phyloP scores from a whole-genome alignment of 2,797 vertebrate genomes.

The Ataeniobius toweri region DNA sequence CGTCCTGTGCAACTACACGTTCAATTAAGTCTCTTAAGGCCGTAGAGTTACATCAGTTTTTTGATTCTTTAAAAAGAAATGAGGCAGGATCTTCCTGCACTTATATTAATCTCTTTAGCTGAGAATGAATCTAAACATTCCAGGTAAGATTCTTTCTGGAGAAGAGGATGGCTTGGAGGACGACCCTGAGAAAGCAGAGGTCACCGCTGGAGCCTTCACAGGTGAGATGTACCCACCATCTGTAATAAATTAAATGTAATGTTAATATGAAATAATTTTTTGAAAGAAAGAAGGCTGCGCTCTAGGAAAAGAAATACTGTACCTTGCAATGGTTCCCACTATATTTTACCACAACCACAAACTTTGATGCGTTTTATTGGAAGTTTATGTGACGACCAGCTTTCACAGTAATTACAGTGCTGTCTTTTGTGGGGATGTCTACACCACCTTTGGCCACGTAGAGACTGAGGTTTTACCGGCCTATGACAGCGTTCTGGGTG shows the following conservation, averaged over 20 bases:
- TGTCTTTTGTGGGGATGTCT: too few relatives aligned
- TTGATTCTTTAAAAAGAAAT: neutral
- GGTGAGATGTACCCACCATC: slow-evolving; percentile 70
- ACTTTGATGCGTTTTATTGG: neutral
- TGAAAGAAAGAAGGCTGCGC: neutral
- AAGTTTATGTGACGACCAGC: neutral
- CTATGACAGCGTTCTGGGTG: too few relatives aligned
- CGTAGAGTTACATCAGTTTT: neutral
- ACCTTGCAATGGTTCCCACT: neutral
- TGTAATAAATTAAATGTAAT: neutral
- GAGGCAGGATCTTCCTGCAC: neutral
- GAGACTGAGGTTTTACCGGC: too few relatives aligned
- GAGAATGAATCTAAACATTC: slow-evolving; percentile 29
- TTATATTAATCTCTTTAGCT: slow-evolving; percentile 7
- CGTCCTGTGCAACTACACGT: slow-evolving; percentile 3
- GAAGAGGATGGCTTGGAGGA: slow-evolving; percentile 95
- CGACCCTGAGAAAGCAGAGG: slow-evolving; percentile 89
- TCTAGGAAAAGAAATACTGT: neutral
- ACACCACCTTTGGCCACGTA: too few relatives aligned
- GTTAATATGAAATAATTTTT: neutral
- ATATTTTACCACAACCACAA: neutral
- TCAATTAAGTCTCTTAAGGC: neutral
- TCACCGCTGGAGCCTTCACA: slow-evolving; percentile 84
- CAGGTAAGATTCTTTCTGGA: slow-evolving; percentile 91
- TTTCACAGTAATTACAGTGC: neutral